Percentiles rank a stretch among this genome's conserved stretches.
Conservation (phyloP, 2,888 invertebrate species). For the Cerceris ruficornis region DNA sequence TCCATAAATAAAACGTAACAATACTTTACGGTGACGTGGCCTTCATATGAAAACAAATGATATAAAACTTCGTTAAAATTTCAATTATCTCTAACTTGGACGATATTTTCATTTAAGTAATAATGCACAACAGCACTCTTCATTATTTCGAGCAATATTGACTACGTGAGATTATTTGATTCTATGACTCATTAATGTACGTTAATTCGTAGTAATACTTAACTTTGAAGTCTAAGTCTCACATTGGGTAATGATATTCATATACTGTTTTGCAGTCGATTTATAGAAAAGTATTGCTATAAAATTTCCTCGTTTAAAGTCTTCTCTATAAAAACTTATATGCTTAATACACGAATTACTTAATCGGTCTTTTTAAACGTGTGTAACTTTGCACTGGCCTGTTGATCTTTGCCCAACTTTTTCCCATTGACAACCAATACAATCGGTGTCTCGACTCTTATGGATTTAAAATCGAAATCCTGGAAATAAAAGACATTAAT, state of each 20-base stretch:
- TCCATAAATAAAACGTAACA: slow-evolving; percentile 44
- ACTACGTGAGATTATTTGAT: slow-evolving; percentile 39
- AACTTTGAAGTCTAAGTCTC: slow-evolving; percentile 31
- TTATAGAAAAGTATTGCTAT: slow-evolving; percentile 13
- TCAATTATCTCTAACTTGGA: slow-evolving; percentile 30
- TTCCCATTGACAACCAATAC: slow-evolving; percentile 90
- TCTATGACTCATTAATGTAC: slow-evolving; percentile 17
- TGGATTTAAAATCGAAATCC: slow-evolving; percentile 88
- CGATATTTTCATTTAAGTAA: slow-evolving; percentile 17
- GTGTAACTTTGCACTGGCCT: slow-evolving; percentile 86
- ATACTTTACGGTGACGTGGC: slow-evolving; percentile 27
- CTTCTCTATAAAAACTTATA: slow-evolving; percentile 54
- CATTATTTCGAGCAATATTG: slow-evolving; percentile 38
- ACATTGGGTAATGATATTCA: slow-evolving; percentile 20
- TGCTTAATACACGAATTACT: slow-evolving; percentile 8
- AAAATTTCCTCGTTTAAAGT: slow-evolving; percentile 13
- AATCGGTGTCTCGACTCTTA: slow-evolving; percentile 91
- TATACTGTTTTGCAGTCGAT: slow-evolving; percentile 6
- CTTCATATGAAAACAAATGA: slow-evolving; percentile 21
- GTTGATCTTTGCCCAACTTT: slow-evolving; percentile 86
- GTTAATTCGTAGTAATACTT: slow-evolving; percentile 32
- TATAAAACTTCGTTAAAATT: slow-evolving; percentile 34
- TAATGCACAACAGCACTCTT: slow-evolving; percentile 19
- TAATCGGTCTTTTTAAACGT: slow-evolving; percentile 86
- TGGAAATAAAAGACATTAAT: slow-evolving; percentile 79